Base-by-base conservation (phyloP, 2,797 vertebrate genomes). In the Linurgus olivaceus region DNA sequence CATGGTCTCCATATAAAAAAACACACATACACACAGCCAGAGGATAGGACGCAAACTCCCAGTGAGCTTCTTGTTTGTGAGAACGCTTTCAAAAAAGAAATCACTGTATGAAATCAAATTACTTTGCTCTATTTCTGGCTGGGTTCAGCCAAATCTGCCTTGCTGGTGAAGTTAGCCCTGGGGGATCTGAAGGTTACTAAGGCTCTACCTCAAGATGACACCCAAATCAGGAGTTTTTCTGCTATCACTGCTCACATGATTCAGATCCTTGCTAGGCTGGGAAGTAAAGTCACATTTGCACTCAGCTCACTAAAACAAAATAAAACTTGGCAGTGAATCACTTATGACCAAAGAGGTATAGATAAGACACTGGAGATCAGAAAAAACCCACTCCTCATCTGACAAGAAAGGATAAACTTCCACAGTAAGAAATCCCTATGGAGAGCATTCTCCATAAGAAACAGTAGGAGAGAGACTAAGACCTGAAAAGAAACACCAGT, bases 361-460 rank as follows among this genome's bases (percentile, higher is more conserved):
- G 91, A 92, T 89, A 91, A 95, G 75, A 77, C 88, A 90, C 29
- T 33, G 40, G 37, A 96, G 91, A 95, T 78, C 26, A 93, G 51
- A 93, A 85, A 76, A 38, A 93, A 54, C 2, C 17, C 58, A 52
- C 58, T 55, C 55, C 26, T 48, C 79, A 70, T 90, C 67, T 90
- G 66, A 84, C 76, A 90, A 76, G 87, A 84, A 72, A 61, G 25
- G 16, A 86, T 92, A 92, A 94, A 85, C 24, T 51, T 29, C 47
- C 51, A 88, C 59, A 66, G 54, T 13, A 59, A 91, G 68, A 86
- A 95, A 88, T 70, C 40, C 26, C 66, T 55, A 3, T 1, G 38
- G 66, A 38, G 61, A 83, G 10, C 55, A 80, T 62, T 67, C 47
- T 85, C 42, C 38, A 4, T 26, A 35, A 80, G 51, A 82, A 94